phyloP scores from a whole-genome alignment of 2,113 vertebrate genomes.

The Brachyistius frenatus region DNA sequence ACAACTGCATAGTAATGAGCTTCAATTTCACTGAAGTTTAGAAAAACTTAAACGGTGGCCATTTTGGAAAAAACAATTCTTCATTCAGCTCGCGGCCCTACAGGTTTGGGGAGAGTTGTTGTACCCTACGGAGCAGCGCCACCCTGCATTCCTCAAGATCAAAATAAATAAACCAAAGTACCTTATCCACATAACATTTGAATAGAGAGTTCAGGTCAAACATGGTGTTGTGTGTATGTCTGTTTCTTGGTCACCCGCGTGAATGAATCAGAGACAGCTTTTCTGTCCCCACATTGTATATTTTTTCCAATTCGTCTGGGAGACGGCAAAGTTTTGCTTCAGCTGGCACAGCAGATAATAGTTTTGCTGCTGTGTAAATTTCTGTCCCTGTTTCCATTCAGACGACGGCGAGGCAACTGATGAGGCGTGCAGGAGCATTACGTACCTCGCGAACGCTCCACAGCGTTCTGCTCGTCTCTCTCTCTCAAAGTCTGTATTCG shows the following conservation, averaged over 20 bases:
- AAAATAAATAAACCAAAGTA: conserved; percentile 34
- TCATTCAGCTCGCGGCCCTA: conserved; percentile 23
- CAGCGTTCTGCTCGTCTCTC: not conserved
- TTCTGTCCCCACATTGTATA: not conserved
- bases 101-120: conserved; percentile 5
- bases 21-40: conserved; percentile 54
- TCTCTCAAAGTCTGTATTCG: conserved; percentile 41
- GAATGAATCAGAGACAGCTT: not conserved
- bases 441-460: conserved; percentile 40
- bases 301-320: not conserved
- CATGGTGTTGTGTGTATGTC: not conserved
- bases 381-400: conserved; percentile 26
- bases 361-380: conserved; percentile 44
- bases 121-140: conserved; percentile 15
- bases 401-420: conserved; percentile 41
- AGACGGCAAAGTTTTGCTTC: conserved; percentile 45
- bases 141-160: conserved; percentile 22
- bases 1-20: conserved; percentile 69
- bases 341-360: conserved; percentile 52
- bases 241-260: not conserved
- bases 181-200: conserved; percentile 22
- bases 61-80: conserved; percentile 40
- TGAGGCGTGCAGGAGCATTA: conserved; percentile 50
- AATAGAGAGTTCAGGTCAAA: conserved; percentile 14
- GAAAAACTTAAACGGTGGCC: conserved; percentile 44